phyloP scores from a whole-genome alignment of 92 coral and sea anemone genomes.

The Virgularia gustaviana region DNA sequence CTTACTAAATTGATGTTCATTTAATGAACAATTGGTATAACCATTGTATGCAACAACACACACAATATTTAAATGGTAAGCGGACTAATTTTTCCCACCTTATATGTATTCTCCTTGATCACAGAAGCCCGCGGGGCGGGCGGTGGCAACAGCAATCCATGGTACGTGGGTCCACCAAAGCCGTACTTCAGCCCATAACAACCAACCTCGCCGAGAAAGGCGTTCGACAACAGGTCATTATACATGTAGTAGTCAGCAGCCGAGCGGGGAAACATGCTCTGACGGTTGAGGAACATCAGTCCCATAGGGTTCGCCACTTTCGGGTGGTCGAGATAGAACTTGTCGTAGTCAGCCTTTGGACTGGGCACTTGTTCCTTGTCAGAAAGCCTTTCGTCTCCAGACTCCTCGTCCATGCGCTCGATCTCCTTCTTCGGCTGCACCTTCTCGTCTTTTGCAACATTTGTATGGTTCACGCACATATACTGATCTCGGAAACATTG shows the following conservation, averaged over 20 bases:
- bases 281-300: slow-evolving; percentile 28
- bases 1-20: slow-evolving; percentile 41
- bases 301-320: slow-evolving; percentile 29
- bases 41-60: slow-evolving; percentile 20
- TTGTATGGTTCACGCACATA: slow-evolving; percentile 35
- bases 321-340: slow-evolving; percentile 25
- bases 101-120: slow-evolving; percentile 31
- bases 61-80: slow-evolving; percentile 16
- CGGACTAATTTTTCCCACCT: slow-evolving; percentile 18
- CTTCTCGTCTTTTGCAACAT: slow-evolving; percentile 18
- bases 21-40: slow-evolving; percentile 38
- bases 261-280: slow-evolving; percentile 26
- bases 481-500: slow-evolving; percentile 35
- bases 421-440: slow-evolving; percentile 7
- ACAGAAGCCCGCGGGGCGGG: slow-evolving; percentile 40
- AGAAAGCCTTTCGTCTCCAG: slow-evolving; percentile 4
- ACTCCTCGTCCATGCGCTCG: background rate
- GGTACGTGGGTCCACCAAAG: slow-evolving; percentile 16
- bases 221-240: slow-evolving; percentile 31
- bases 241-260: slow-evolving; percentile 28
- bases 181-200: slow-evolving; percentile 26
- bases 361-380: slow-evolving; percentile 30
- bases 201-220: slow-evolving; percentile 19
- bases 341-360: slow-evolving; percentile 31
- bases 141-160: slow-evolving; percentile 24